These are phyloP conservation scores for Galagoides demidoff DNA, from an alignment of 2,797 vertebrate species.

Conservation along the genomic window DNA sequence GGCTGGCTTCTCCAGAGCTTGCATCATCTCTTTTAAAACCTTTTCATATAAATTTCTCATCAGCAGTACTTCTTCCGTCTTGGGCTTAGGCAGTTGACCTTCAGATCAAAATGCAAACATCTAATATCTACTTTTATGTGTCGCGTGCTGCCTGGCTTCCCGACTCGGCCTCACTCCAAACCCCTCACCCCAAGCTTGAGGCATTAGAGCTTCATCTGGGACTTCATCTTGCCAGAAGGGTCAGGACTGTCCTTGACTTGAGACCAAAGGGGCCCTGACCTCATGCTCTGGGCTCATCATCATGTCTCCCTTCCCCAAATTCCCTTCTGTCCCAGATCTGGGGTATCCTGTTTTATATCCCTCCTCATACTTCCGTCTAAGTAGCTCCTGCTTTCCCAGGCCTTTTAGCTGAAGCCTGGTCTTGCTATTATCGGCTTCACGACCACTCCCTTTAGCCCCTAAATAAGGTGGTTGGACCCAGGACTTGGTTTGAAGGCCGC, in stretches of 20 bases:
- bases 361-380: neutral
- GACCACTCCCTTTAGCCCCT: neutral
- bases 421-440: neutral
- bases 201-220: neutral
- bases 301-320: neutral
- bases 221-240: neutral
- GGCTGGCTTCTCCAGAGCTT: neutral
- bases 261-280: neutral
- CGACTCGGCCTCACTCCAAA: neutral
- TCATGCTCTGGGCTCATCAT: neutral
- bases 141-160: neutral
- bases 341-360: neutral
- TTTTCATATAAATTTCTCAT: neutral
- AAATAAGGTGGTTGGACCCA: neutral
- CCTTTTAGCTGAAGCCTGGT: neutral
- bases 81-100: neutral
- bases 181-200: neutral
- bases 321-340: neutral
- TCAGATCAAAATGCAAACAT: neutral
- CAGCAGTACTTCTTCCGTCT: slow-evolving; percentile 5
- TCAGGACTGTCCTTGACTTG: neutral
- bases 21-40: neutral
- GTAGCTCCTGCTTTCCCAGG: neutral
- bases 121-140: neutral
- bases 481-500: neutral